Evolutionary conservation across 64 coral and sea anemone species (phyloP), one percentile per base, ranked within the genome.

Genomic region (Pocillopora damicornis): DNA sequence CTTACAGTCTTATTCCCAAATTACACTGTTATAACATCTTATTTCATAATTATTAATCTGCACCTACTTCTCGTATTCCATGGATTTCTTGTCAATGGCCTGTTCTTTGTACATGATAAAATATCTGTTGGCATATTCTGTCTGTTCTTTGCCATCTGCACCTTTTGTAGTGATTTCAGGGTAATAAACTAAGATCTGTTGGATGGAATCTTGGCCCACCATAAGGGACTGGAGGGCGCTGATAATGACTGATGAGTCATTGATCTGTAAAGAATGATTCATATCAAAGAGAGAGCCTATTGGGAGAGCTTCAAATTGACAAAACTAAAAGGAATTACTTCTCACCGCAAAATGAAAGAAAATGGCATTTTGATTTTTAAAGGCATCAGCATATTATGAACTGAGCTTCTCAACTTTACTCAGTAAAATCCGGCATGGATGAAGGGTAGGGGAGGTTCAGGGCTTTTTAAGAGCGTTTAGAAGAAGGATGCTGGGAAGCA

Each of bases 231-330:
- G 65, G 9, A 98, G 71, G 61, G 88, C 86, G 91, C 95, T 98
- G 67, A 91, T 94, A 80, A 98, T 98, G 17, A 98, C 79, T 86
- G 95, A 98, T 34, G 95, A 98, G 89, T 98, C 95, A 87, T 89
- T 91, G 13, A 98, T 75, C 95, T 98, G 62, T 42, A 80, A 69
- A 81, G 12, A 63, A 59, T 60, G 25, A 60, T 5, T 76, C 62
- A 25, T 74, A 75, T 74, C 18, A 76, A 35, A 18, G 2, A 64
- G 17, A 30, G 23, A n/a, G 0, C 22, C 34, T 13, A 13, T 15
- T 51, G 42, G 42, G 42, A 51, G 7, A 51, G 42, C 7, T 51
- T 17, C 7, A 17, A 64, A 64, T 73, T 67, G 25, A 17, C 26
- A 22, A 22, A 80, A 60, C 15, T 26, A 25, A 37, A 14, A 23